Conservation (phyloP, 2,797 vertebrate genomes). For the Anguilla megastoma region DNA sequence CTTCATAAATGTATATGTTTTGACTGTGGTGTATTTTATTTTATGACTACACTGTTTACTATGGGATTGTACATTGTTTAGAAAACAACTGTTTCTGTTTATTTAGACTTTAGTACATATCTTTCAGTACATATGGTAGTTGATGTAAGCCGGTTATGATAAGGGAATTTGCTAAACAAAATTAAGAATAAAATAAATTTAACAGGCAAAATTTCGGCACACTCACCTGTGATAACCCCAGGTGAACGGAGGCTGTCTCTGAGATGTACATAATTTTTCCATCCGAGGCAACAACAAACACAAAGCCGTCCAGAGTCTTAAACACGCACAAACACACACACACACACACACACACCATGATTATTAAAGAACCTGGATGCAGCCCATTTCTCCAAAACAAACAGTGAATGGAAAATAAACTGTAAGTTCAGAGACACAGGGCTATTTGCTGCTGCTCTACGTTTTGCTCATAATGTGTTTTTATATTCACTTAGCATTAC, state of each 20-base stretch:
- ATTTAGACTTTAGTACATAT: background rate
- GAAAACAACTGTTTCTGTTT: background rate
- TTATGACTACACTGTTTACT: background rate
- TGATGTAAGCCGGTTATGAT: too few relatives aligned
- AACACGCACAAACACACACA: constrained; percentile 31
- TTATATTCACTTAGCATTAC: background rate
- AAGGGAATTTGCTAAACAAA: background rate
- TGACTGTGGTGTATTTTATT: background rate
- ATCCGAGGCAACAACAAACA: constrained; percentile 91
- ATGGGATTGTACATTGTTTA: background rate
- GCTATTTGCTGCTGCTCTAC: background rate
- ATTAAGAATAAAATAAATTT: background rate
- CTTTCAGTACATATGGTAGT: too few relatives aligned
- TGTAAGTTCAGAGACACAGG: background rate
- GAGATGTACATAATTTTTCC: constrained; percentile 99
- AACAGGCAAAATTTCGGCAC: background rate
- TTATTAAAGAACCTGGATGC: background rate
- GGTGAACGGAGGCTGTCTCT: constrained; percentile 92
- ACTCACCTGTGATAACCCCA: constrained; percentile 92
- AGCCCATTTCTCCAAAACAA: background rate
- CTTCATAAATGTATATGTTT: background rate
- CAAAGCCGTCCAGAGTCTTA: constrained; percentile 93
- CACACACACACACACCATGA: background rate
- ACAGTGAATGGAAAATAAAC: background rate
- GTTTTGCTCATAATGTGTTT: background rate